Evolutionary conservation across 2,113 vertebrate genomes (phyloP).

Genomic region (Sialia sialis): DNA sequence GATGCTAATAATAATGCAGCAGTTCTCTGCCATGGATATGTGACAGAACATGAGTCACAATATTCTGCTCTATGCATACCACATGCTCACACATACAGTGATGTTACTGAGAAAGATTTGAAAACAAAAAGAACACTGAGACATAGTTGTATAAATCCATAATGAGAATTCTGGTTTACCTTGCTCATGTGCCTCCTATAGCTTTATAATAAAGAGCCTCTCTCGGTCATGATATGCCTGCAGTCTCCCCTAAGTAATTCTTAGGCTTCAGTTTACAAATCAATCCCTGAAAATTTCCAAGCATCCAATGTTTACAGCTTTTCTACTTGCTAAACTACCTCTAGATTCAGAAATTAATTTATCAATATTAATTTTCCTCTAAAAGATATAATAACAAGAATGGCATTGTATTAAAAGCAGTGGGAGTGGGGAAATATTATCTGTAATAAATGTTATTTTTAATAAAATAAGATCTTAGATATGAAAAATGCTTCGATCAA

Average conservation of each 20-base stretch:
- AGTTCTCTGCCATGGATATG: background rate
- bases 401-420: background rate
- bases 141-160: background rate
- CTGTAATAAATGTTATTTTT: background rate
- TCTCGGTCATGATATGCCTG: background rate
- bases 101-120: background rate
- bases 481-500: background rate
- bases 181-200: background rate
- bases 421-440: background rate
- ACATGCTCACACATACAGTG: rapidly evolving
- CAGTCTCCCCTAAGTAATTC: background rate
- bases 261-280: background rate
- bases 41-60: background rate
- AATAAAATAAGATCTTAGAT: background rate
- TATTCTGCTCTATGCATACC: background rate
- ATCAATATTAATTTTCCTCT: background rate
- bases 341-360: background rate
- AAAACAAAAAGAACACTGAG: background rate
- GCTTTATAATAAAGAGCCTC: background rate
- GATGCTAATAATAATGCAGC: background rate
- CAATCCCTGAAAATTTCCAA: background rate
- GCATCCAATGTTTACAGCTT: background rate
- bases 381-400: background rate
- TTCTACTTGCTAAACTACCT: background rate
- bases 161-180: background rate